Percentiles rank a stretch among this genome's conserved stretches.
Evolutionary conservation across 2,888 invertebrate genomes (phyloP).

Genomic region (Monoplex corrugatus): DNA sequence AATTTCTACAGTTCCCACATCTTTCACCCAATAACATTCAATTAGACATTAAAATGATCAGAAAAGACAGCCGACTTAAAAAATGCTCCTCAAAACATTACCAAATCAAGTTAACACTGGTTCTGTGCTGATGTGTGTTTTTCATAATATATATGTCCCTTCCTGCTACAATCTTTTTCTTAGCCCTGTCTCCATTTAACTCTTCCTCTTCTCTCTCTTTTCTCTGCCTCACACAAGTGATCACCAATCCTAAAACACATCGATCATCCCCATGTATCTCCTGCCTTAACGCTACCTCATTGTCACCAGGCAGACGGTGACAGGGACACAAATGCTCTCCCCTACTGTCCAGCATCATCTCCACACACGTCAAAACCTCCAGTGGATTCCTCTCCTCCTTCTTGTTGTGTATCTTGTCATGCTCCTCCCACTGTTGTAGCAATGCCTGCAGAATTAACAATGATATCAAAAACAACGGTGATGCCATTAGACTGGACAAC

Average conservation of each 20-base stretch:
- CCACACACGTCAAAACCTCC: slow-evolving; percentile 89
- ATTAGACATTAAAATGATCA: too few species aligned
- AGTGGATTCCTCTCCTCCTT: slow-evolving; percentile 59
- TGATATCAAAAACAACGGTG: not conserved
- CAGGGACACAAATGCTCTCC: slow-evolving; percentile 86
- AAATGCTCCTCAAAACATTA: too few species aligned
- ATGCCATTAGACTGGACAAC: not conserved
- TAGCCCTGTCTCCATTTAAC: too few species aligned
- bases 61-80: too few species aligned
- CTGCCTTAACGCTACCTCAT: slow-evolving; percentile 90
- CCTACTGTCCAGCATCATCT: slow-evolving; percentile 91
- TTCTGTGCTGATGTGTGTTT: too few species aligned
- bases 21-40: too few species aligned
- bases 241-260: too few species aligned
- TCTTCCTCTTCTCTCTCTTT: not conserved
- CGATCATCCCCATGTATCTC: not conserved
- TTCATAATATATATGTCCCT: too few species aligned
- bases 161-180: too few species aligned
- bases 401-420: slow-evolving; percentile 81
- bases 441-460: slow-evolving; percentile 79
- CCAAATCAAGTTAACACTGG: too few species aligned
- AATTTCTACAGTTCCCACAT: too few species aligned
- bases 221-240: not conserved
- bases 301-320: slow-evolving; percentile 96
- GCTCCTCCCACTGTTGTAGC: slow-evolving; percentile 89